A percentile compares a stretch with the other conserved stretches of the same genome.
Conservation (phyloP, 2,113 vertebrate genomes). For the Lethenteron reissneri region DNA sequence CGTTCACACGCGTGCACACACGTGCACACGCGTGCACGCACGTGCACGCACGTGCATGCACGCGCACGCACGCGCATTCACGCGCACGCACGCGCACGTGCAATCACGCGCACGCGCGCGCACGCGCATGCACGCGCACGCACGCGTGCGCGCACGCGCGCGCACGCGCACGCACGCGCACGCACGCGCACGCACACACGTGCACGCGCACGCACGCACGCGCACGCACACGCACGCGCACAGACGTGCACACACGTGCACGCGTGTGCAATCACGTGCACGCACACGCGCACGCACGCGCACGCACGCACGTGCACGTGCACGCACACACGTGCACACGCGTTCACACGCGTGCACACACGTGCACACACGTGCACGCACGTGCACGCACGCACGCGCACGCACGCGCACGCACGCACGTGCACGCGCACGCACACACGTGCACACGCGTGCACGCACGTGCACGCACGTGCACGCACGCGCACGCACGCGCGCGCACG, state of each 20-base stretch:
- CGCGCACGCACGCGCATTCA: background rate
- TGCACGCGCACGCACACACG: background rate
- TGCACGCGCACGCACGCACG: background rate
- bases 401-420: background rate
- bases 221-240: conserved; percentile 1
- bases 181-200: background rate
- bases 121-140: background rate
- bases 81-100: background rate
- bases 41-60: too few species aligned
- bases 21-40: too few species aligned
- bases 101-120: background rate
- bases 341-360: background rate
- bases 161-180: background rate
- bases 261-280: background rate
- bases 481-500: background rate
- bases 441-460: background rate
- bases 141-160: background rate
- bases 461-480: background rate
- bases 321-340: too few species aligned
- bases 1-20: too few species aligned
- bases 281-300: too few species aligned
- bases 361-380: background rate
- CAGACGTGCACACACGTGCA: background rate
- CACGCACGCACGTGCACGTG: too few species aligned
- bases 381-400: background rate